These are phyloP conservation scores for Timema cristinae DNA, from an alignment of 2,888 invertebrate genomes.

Conservation along the genomic window DNA sequence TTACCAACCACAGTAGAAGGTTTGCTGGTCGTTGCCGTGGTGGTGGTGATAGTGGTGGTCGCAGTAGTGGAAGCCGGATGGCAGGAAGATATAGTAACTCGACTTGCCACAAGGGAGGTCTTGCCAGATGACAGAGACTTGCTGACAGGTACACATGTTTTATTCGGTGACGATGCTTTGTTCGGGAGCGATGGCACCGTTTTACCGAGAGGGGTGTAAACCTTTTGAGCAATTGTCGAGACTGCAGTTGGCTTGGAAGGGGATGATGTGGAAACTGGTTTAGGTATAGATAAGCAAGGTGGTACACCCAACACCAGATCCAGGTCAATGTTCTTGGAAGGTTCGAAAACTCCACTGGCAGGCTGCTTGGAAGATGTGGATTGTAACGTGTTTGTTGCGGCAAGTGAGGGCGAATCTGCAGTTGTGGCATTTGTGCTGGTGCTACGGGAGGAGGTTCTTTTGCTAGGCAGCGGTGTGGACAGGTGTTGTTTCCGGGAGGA, in stretches of 20 bases:
- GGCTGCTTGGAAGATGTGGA: not conserved
- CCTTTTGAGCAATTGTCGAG: not conserved
- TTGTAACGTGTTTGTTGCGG: not conserved
- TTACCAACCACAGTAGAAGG: not conserved
- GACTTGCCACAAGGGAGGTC: not conserved
- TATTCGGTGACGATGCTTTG: no score
- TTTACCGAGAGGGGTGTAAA: not conserved
- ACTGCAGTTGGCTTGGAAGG: constrained; percentile 17
- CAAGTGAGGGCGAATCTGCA: constrained; percentile 37
- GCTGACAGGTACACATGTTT: no score
- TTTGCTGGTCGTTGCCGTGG: constrained; percentile 4
- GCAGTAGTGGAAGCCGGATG: constrained; percentile 9
- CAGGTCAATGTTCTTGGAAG: constrained; percentile 43
- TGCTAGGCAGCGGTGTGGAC: constrained; percentile 43
- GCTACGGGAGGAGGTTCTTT: constrained; percentile 50
- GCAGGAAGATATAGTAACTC: not conserved
- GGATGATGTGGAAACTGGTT: constrained; percentile 41
- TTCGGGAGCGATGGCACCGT: no score
- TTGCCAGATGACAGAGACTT: not conserved
- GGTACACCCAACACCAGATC: constrained; percentile 2
- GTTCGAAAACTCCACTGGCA: constrained; percentile 2
- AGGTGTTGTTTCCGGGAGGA: constrained; percentile 38
- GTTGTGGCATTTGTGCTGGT: constrained; percentile 49
- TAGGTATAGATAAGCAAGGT: constrained; percentile 36
- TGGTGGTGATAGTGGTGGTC: constrained; percentile 4